Evolutionary conservation across 2,888 invertebrate species (phyloP), one percentile per base, ranked within the genome.

Genomic region (Dione juno): DNA sequence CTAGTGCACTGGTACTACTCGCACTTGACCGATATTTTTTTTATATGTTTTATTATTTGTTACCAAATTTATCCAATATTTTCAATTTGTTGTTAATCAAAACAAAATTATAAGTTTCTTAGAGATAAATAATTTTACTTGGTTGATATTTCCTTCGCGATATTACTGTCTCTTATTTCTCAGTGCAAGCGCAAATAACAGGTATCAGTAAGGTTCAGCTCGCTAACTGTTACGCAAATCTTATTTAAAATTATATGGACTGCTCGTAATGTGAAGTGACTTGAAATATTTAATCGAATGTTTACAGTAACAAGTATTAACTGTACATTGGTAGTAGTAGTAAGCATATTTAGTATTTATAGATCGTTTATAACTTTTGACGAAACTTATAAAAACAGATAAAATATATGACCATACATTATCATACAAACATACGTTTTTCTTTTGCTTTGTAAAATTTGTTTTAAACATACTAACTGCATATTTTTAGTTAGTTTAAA

Each of bases 201-300:
- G 66, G 66, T 69, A 71, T 50, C 69, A 69, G 58, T 67, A 72
- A 72, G 70, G 72, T 66, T 58, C 67, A 72, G 66, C 52, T 57
- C 43, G 69, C 58, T 57, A 74, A 74, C 72, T 74, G 76, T 83
- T 80, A 77, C 79, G 79, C 80, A 79, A 82, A 82, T 81, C 72
- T 76, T 76, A 75, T 74, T 79, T 76, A 76, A 79, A 80, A 77
- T 79, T 77, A 76, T 74, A 69, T 71, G 66, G 66, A 73, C 77
- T 75, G 77, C 74, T 74, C 63, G 73, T 72, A 77, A 79, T 78
- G 76, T 77, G 73, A 78, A 77, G 75, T 79, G 75, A 72, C 76
- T 77, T 72, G 76, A 75, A 77, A 80, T 71, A 80, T 75, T 79
- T 78, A 82, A 82, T 78, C 77, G 77, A 77, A 76, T 75, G 71